A percentile compares a stretch with the other conserved stretches of the same genome.
Evolutionary conservation across 2,113 vertebrate genomes (phyloP).

Genomic region (Nothocercus nigrocapillus): DNA sequence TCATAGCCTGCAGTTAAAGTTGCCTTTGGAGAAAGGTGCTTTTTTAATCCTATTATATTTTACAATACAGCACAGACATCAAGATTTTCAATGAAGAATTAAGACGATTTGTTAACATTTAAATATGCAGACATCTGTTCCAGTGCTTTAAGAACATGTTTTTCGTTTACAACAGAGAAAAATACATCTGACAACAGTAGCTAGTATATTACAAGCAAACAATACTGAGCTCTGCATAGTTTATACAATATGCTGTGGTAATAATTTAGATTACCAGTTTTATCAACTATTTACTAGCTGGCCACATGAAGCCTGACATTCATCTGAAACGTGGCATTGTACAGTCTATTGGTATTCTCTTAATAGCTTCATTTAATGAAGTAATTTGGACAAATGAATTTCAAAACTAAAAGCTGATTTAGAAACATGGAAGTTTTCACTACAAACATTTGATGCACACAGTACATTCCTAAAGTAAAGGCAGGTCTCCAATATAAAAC

Average conservation of each 20-base stretch:
- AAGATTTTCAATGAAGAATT: constrained; percentile 74
- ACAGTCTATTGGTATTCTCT: constrained; percentile 75
- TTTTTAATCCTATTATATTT: constrained; percentile 74
- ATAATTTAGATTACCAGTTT: constrained; percentile 89
- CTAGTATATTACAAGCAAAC: constrained; percentile 94
- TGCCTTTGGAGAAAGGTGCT: constrained; percentile 81
- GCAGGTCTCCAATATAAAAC: constrained; percentile 84
- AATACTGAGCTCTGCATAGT: constrained; percentile 93
- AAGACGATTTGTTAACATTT: constrained; percentile 81
- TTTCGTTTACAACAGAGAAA: constrained; percentile 91
- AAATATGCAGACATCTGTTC: constrained; percentile 81
- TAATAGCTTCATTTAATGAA: constrained; percentile 79
- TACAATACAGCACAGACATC: constrained; percentile 81
- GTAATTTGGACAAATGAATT: constrained; percentile 74
- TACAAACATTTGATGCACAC: constrained; percentile 83
- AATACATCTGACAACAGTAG: constrained; percentile 92
- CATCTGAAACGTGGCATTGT: constrained; percentile 87
- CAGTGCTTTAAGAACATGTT: constrained; percentile 85
- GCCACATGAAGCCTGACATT: constrained; percentile 96
- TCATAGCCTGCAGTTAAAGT: constrained; percentile 78
- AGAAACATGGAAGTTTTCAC: constrained; percentile 79
- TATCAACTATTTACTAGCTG: constrained; percentile 87
- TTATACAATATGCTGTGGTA: constrained; percentile 93
- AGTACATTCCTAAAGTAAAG: constrained; percentile 91
- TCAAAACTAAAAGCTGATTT: constrained; percentile 75